Evolutionary conservation across 2,888 invertebrate species (phyloP), one percentile per base, ranked within the genome.

Genomic region (Cosmorhoe ocellata): DNA sequence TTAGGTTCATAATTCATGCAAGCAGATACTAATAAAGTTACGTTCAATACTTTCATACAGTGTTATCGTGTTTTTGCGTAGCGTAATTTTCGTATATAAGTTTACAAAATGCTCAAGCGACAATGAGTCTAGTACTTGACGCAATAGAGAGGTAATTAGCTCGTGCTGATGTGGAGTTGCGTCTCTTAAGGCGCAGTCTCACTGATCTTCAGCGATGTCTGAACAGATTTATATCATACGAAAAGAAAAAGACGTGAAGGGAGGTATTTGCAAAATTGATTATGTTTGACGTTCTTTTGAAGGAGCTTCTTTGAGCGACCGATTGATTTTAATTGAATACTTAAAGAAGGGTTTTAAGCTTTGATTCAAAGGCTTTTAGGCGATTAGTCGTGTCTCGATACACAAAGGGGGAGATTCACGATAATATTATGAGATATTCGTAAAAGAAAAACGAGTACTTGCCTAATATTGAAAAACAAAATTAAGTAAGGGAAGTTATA

Each of bases 231-330:
- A 81, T 83, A 82, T 78, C 72, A 73, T 69, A 69, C 59, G 69
- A 75, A 79, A 82, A 80, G 76, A 81, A 84, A 84, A 84, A 80
- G 80, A 70, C 65, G 63, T 65, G 56, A 63, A 67, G 73, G 67
- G 74, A 73, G 74, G 63, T 87, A 87, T 89, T 86, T 88, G 84
- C 82, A 81, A 87, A 88, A 89, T 88, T 89, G 88, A 89, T 89
- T 86, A 89, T 76, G 76, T 84, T 83, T 83, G 78, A 79, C 80
- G 83, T 82, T 72, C 79, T 79, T 88, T 88, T 85, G 83, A 84
- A 73, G 56, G 58, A 61, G 72, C 67, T 72, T 66, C 78, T 79
- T 77, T 78, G 56, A 62, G 43, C 57, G 76, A 79, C 74, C 73
- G 79, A 84, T 86, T 77, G 81, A 79, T 79, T 84, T 81, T 85